Base-by-base conservation (phyloP, 2,888 invertebrate genomes). In the Scrobipalpa atriplicella region DNA sequence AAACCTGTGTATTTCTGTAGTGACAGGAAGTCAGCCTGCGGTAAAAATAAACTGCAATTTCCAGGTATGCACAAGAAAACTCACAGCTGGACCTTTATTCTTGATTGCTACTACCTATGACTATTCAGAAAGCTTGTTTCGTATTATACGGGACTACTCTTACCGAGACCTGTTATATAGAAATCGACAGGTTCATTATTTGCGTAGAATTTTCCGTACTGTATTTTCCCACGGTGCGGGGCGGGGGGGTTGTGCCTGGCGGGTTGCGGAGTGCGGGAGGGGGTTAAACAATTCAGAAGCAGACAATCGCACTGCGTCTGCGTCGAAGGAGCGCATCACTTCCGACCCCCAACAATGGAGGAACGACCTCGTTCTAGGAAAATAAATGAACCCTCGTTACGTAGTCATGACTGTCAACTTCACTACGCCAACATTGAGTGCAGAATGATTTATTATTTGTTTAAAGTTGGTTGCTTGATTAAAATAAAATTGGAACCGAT, bases 301-400 rank as follows among this genome's bases (percentile, higher is more conserved):
- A 58, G 58, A 58, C 58, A 58, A 58, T 58, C 58, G 36, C 36
- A n/a, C 16, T n/a, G 38, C 58, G 58, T 36, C 16, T n/a, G 38
- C 58, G 58, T 58, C 58, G 58, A 58, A 58, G 58, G 36, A 58
- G 58, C 58, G 58, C 58, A 58, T 58, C 58, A 58, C 58, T 58
- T 36, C 58, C 58, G 58, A 7, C 36, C 11, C 36, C 58, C 38
- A 58, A 58, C 58, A 58, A 58, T 58, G 36, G 58, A 29, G 58
- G 38, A 58, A 38, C 38, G 58, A 58, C 58, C 58, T 58, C 58
- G 58, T 58, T 58, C 58, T 21, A 58, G 58, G 58, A 29, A 58
- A 38, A 58, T 38, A 58, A 56, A 58, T 36, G 29, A 29, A 36
- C n/a, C 58, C 58, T 58, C 58, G 58, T 58, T 58, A 58, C 29